Conservation (phyloP, 1,140 invertebrate species). For the Homarus americanus region DNA sequence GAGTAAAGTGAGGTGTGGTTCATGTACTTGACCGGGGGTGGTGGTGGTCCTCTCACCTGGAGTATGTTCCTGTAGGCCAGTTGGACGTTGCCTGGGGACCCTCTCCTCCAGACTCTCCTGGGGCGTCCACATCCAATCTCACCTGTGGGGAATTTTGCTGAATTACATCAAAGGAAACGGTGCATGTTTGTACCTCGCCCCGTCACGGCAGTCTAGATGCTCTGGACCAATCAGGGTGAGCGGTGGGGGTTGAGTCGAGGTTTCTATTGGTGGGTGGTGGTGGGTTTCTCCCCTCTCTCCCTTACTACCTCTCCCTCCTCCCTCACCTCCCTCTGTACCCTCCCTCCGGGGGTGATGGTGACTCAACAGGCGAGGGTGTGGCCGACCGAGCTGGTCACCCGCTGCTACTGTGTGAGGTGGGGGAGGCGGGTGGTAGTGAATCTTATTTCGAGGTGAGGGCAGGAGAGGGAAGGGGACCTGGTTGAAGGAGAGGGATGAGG, state of each 20-base stretch:
- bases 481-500: background rate
- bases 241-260: background rate
- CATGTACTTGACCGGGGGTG: no score
- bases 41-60: no score
- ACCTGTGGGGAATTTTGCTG: background rate
- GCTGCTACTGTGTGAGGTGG: background rate
- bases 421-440: background rate
- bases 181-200: background rate
- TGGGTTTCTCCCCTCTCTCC: background rate
- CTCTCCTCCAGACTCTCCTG: no score
- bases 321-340: background rate
- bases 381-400: background rate
- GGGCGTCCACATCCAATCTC: background rate
- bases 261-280: slow-evolving; percentile 3
- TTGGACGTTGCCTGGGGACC: no score
- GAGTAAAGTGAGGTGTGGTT: no score
- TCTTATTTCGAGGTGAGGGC: background rate
- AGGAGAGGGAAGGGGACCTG: background rate
- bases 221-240: background rate
- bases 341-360: background rate
- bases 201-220: background rate
- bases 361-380: slow-evolving; percentile 15
- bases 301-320: no score
- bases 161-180: background rate
- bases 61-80: no score